Evolutionary conservation across 2,888 invertebrate genomes (phyloP), one percentile per base, ranked within the genome.

Genomic region (Lucinisca nassula): DNA sequence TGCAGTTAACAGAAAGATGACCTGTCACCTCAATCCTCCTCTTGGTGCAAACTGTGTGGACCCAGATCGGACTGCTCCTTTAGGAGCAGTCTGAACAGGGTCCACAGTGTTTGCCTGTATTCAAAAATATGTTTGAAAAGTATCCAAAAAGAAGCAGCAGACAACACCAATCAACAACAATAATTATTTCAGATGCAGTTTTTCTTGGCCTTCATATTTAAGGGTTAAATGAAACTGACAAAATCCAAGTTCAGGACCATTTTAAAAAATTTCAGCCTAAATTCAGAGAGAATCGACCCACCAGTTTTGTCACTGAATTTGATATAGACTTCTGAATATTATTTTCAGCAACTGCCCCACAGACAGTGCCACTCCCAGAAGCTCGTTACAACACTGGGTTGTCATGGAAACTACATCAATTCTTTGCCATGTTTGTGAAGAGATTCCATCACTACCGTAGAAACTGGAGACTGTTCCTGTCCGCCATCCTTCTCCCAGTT

Each of bases 401-500:
- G 1, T 74, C 49, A 6, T 74, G 74, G 74, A 74, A 74, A 74
- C 4, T 89, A 40, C 79, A 85, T n/a, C 95, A 95, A 84, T 92
- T 93, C 58, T 76, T 79, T 51, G 95, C 96, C 4, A 90, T 96
- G 10, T 79, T 96, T 21, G 83, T 92, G 14, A 96, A 97, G 86
- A 93, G 96, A 0, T 94, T 95, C 82, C 94, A 95, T 84, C 96
- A 96, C 92, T 95, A 95, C 82, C 92, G 93, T 3, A 91, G 96
- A 35, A 94, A 96, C 91, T 95, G 95, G 95, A 90, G 95, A 45
- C 93, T 95, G 82, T 90, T 95, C 38, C n/a, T 96, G 32, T 93
- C 95, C 1, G 90, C 94, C 30, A 81, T 96, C 14, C 37, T 96
- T n/a, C 91, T 96, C 70, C 96, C 96, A 2, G 91, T 95, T 72